Conservation (phyloP, 2,888 invertebrate genomes). For the Resseliella maxima region DNA sequence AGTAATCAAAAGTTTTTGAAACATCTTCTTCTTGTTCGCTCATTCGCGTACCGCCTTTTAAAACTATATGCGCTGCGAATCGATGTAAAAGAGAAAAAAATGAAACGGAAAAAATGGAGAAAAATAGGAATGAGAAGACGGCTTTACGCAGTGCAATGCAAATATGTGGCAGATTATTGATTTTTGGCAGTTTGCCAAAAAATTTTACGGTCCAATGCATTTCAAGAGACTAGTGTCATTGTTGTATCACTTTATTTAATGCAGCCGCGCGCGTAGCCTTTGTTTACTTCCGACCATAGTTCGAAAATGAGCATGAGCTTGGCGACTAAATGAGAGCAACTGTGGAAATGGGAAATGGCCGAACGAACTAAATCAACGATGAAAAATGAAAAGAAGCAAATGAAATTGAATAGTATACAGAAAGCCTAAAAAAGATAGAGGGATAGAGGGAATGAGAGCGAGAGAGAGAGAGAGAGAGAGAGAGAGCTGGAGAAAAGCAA, state of each 20-base stretch:
- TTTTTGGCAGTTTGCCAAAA: conserved; percentile 12
- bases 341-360: neutral
- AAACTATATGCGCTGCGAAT: too few relatives aligned
- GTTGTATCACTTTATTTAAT: conserved; percentile 36
- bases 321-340: neutral
- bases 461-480: too few relatives aligned
- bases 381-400: too few relatives aligned
- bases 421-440: neutral
- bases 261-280: neutral
- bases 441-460: neutral
- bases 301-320: neutral
- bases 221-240: neutral
- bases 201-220: neutral
- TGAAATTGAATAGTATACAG: too few relatives aligned
- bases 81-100: too few relatives aligned
- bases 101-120: too few relatives aligned
- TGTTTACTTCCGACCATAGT: neutral
- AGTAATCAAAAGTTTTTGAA: conserved; percentile 20
- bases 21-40: neutral
- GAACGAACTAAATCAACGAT: neutral
- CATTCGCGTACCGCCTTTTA: neutral
- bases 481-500: neutral
- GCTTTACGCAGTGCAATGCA: neutral
- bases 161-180: conserved; percentile 38
- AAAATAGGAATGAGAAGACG: too few relatives aligned